These are phyloP conservation scores for Harpalus rufipes DNA, from an alignment of 2,888 invertebrate genomes.

Conservation along the genomic window DNA sequence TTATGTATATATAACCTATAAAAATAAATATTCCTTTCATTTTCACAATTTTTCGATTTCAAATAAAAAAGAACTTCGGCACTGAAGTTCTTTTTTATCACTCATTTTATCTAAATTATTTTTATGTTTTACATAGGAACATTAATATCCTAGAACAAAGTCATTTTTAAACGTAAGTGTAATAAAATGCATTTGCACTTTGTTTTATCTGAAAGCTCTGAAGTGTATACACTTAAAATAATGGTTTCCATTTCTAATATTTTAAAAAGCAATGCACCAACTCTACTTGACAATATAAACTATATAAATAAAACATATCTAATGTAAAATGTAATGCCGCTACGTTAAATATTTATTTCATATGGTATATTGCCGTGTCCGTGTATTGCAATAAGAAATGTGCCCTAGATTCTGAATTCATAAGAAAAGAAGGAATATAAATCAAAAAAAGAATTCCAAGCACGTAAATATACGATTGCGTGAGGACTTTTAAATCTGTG, in stretches of 20 bases:
- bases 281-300: background rate
- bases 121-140: too few relatives aligned
- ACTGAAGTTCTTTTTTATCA: too few relatives aligned
- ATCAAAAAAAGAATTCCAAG: background rate
- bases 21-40: too few relatives aligned
- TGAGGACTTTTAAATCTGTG: slow-evolving; percentile 1
- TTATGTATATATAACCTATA: too few relatives aligned
- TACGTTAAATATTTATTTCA: slow-evolving; percentile 18
- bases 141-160: too few relatives aligned
- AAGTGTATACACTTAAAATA: background rate
- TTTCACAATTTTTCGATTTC: too few relatives aligned
- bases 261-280: slow-evolving; percentile 1
- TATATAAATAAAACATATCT: background rate
- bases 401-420: slow-evolving; percentile 6
- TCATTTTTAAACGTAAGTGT: too few relatives aligned
- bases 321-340: background rate
- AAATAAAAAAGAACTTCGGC: too few relatives aligned
- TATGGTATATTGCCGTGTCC: background rate
- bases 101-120: too few relatives aligned
- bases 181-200: background rate
- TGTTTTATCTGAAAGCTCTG: background rate
- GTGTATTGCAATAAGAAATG: background rate
- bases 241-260: background rate
- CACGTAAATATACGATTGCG: slow-evolving; percentile 24
- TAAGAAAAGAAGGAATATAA: background rate